Evolutionary conservation across 2,888 invertebrate species (phyloP).

Genomic region (Chymomyza caudatula): DNA sequence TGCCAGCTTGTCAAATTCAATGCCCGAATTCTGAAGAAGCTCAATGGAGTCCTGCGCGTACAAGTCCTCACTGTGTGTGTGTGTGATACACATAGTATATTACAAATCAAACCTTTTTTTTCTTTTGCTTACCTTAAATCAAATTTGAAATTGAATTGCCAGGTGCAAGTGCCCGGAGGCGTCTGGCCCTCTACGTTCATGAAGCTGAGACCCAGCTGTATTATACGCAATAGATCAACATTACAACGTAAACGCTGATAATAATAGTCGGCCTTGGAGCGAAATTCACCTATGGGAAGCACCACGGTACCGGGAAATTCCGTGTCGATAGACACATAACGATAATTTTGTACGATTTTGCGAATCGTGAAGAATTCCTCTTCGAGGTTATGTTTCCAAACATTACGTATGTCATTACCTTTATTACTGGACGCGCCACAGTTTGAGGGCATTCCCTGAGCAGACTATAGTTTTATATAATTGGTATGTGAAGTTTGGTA

Average conservation of each 20-base stretch:
- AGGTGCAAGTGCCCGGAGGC: conserved; percentile 94
- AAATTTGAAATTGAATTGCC: conserved; percentile 99
- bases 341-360: conserved; percentile 90
- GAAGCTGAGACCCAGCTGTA: conserved; percentile 97
- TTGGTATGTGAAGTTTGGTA: conserved; percentile 32
- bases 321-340: conserved; percentile 96
- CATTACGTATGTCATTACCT: conserved; percentile 97
- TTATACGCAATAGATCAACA: conserved; percentile 97
- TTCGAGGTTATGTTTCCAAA: conserved; percentile 98
- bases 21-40: conserved; percentile 95
- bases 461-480: no score
- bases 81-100: conserved; percentile 1
- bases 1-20: conserved; percentile 98
- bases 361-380: conserved; percentile 97
- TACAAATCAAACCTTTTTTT: neutral
- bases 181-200: conserved; percentile 98
- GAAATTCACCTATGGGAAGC: conserved; percentile 96
- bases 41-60: conserved; percentile 99
- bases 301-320: conserved; percentile 99
- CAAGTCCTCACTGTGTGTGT: conserved; percentile 94
- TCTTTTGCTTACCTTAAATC: conserved; percentile 89
- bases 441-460: conserved; percentile 84
- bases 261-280: conserved; percentile 94
- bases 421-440: conserved; percentile 84
- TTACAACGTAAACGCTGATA: conserved; percentile 96